Base-by-base conservation (phyloP, 2,888 invertebrate genomes). In the Anagyrus pseudococci region DNA sequence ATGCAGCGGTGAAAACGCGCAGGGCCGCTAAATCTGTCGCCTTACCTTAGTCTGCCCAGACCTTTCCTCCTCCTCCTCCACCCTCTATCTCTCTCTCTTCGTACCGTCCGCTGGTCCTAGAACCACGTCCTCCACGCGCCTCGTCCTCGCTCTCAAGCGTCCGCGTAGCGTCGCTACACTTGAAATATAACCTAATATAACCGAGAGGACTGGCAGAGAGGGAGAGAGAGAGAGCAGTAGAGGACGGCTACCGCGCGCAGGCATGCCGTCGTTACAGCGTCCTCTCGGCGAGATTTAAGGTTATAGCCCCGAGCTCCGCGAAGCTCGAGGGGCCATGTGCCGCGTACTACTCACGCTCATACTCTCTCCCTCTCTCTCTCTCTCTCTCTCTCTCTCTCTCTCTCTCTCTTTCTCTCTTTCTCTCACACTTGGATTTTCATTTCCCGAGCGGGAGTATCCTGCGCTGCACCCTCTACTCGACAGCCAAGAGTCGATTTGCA, bases 101-200 rank as follows among this genome's bases (percentile, higher is more conserved):
- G 46, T 46, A 17, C 23, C 46, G 13, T 6, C n/a, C 46, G 15
- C 43, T 13, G 15, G 17, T 10, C 43, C 37, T 37, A 7, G 13
- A 10, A 37, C 37, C 37, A 37, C 8, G 37, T 13, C 13, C 7
- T 37, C 7, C n/a, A 10, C 10, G 29, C 17, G 41, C 41, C 17
- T 15, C 29, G 41, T 37, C 33, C 10, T 54, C 17, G 20, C 19
- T 52, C 15, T 4, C 48, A 6, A 46, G 13, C 52, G 37, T 20
- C 15, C 37, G 22, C 58, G 22, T 55, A n/a, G 15, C 47, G 49
- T 41, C 22, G 58, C 54, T 49, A 53, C 46, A 29, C 49, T 61
- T 62, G 54, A 65, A 61, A 62, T 65, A 65, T 65, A 65, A 65
- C 65, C 65, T 62, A 65, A 65, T 65, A 65, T 58, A 58, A 47